Evolutionary conservation across 2,888 invertebrate genomes (phyloP).

Genomic region (Loripinus fragilis): DNA sequence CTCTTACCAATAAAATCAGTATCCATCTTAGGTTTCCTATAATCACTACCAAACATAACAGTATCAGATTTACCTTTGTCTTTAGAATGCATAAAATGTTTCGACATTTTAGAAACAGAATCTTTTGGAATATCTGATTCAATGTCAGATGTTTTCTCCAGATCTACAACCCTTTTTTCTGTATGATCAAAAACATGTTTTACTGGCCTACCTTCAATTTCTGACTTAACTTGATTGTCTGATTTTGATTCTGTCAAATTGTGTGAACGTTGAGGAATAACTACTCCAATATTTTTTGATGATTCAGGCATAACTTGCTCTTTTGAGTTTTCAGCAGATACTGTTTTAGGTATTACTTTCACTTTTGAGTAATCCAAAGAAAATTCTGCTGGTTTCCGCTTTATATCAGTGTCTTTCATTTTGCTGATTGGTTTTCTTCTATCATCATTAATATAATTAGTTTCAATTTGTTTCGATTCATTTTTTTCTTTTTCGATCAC

Average conservation of each 20-base stretch:
- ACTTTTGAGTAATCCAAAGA: constrained; percentile 20
- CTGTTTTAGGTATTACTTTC: neutral
- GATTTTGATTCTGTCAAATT: neutral
- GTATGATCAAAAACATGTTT: neutral
- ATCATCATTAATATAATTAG: neutral
- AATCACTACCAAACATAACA: constrained; percentile 6
- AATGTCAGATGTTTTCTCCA: neutral
- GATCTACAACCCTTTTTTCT: neutral
- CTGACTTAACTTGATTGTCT: neutral
- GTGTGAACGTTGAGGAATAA: neutral
- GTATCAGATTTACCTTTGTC: neutral
- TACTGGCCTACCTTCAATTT: neutral
- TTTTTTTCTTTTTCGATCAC: constrained; percentile 20
- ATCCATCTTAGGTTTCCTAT: neutral
- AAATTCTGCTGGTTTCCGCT: neutral
- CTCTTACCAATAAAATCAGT: neutral
- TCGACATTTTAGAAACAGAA: constrained; percentile 1
- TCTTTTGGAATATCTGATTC: constrained; percentile 13
- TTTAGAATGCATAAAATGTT: constrained; percentile 12
- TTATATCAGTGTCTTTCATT: neutral
- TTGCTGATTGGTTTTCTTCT: neutral
- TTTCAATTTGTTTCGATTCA: neutral
- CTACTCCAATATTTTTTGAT: neutral
- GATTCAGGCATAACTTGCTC: neutral
- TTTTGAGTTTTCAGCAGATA: constrained; percentile 10